These are phyloP conservation scores for Drosophila conformis DNA, from an alignment of 2,888 invertebrate genomes.

Conservation along the genomic window DNA sequence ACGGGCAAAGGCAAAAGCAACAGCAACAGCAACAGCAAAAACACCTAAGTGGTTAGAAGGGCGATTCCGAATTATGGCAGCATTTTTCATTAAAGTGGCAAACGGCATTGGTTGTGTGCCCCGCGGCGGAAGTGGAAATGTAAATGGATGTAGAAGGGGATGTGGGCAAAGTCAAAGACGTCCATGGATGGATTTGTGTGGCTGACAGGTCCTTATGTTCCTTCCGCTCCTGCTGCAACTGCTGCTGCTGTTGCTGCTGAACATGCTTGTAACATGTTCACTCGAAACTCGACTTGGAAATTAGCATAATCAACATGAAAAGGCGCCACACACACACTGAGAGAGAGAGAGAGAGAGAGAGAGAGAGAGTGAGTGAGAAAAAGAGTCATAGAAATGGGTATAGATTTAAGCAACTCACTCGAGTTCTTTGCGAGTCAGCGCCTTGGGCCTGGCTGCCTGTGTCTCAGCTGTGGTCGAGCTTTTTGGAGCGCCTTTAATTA, in stretches of 20 bases:
- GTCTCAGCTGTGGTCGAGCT: constrained; percentile 67
- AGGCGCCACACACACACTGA: constrained; percentile 50
- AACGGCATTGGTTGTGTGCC: constrained; percentile 47
- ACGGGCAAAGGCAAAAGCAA: constrained; percentile 17
- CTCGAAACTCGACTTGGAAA: constrained; percentile 67
- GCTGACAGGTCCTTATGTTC: constrained; percentile 52
- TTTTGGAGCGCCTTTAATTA: constrained; percentile 72
- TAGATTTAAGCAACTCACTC: constrained; percentile 57
- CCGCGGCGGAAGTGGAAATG: constrained; percentile 50
- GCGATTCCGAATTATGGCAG: constrained; percentile 67
- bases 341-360: constrained; percentile 2
- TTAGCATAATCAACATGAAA: constrained; percentile 79
- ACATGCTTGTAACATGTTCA: constrained; percentile 63
- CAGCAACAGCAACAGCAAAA: constrained; percentile 26
- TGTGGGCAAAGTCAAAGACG: constrained; percentile 55
- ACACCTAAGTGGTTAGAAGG: constrained; percentile 38
- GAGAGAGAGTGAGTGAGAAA: background rate
- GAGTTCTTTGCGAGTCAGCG: constrained; percentile 38
- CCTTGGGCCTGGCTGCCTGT: constrained; percentile 32
- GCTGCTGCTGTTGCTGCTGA: constrained; percentile 28
- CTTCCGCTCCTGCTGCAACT: constrained; percentile 14
- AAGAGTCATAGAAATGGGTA: constrained; percentile 16
- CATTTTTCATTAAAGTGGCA: constrained; percentile 74
- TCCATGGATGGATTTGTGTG: constrained; percentile 56
- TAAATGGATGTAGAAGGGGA: constrained; percentile 43